phyloP scores from a whole-genome alignment of 2,113 vertebrate species.

The Dascyllus trimaculatus region DNA sequence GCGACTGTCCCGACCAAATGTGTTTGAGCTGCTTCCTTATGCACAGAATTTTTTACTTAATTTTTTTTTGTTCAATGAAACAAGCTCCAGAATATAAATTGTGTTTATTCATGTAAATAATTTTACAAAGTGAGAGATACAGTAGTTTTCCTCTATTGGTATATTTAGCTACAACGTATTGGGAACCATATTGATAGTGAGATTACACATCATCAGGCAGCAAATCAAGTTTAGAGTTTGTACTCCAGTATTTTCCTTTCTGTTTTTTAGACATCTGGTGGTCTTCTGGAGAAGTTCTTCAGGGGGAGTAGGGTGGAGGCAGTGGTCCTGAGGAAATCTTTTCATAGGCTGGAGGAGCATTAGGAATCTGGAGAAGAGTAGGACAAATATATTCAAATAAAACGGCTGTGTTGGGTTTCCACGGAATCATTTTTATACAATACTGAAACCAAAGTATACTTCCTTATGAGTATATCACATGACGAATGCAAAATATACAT shows the following conservation, averaged over 20 bases:
- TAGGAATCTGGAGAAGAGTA: slow-evolving; percentile 85
- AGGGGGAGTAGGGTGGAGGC: slow-evolving; percentile 93
- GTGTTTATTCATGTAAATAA: slow-evolving; percentile 17
- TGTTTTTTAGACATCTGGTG: slow-evolving; percentile 19
- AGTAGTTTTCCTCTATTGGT: not conserved
- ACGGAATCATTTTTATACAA: not conserved
- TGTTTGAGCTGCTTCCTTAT: slow-evolving; percentile 44
- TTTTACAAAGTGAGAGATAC: slow-evolving; percentile 39
- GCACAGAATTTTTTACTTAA: slow-evolving; percentile 1
- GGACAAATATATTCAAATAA: slow-evolving; percentile 5
- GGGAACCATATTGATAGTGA: slow-evolving; percentile 8
- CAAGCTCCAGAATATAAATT: slow-evolving; percentile 26
- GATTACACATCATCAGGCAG: slow-evolving; percentile 25
- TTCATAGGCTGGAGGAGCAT: slow-evolving; percentile 94
- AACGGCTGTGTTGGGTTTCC: not conserved
- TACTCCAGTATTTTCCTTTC: slow-evolving; percentile 23
- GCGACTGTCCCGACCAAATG: slow-evolving; percentile 66
- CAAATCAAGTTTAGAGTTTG: slow-evolving; percentile 26
- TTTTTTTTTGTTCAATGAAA: slow-evolving; percentile 57
- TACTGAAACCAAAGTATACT: not conserved
- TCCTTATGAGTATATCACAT: not conserved
- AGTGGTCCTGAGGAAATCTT: slow-evolving; percentile 86
- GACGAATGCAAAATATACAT: not conserved
- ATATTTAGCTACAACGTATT: slow-evolving; percentile 7
- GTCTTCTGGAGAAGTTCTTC: slow-evolving; percentile 58